Evolutionary conservation across 2,113 vertebrate species (phyloP), one percentile per base, ranked within the genome.

Genomic region (Petrocephalus microphthalmus): DNA sequence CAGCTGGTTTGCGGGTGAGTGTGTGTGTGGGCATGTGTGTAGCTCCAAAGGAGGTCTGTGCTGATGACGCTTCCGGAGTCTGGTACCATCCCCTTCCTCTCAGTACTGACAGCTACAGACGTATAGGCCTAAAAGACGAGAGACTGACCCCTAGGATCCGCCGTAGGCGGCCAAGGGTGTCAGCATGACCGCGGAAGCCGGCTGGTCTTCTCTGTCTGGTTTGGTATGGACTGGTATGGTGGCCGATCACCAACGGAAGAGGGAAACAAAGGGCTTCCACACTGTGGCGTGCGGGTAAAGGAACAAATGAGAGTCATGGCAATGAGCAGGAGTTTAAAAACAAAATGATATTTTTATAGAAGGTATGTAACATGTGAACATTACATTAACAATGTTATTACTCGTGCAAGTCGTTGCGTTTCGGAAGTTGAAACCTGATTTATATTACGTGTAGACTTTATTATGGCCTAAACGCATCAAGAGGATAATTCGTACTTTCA

Each of bases 71-170:
- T 64, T 64, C 83, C 64, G 87, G 85, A 85, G 83, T 95, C 93
- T 91, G 94, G 94, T 94, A 94, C 92, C 92, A 92, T 94, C 91
- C 92, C 92, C 93, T 94, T 93, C 94, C 93, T 94, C 60, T 64
- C n/a, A 67, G 93, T 89, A 94, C 93, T 95, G 94, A 95, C 94
- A 95, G 94, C 94, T 95, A 94, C 93, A 94, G 94, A 95, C 94
- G 91, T 92, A 94, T n/a, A n/a, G 93, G 93, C 93, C 94, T 95
- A 95, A 95, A 95, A n/a, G n/a, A n/a, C n/a, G n/a, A n/a, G n/a
- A n/a, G n/a, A n/a, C n/a, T n/a, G n/a, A n/a, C n/a, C n/a, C n/a
- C n/a, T n/a, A n/a, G n/a, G n/a, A n/a, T 95, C 94, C 92, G 90
- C 91, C 60, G 91, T 93, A 92, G 92, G 94, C 93, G 93, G 93